A percentile compares a stretch with the other conserved stretches of the same genome.
These are phyloP conservation scores for Eleutherodactylus coqui DNA, from an alignment of 2,797 vertebrate species.

Conservation along the genomic window DNA sequence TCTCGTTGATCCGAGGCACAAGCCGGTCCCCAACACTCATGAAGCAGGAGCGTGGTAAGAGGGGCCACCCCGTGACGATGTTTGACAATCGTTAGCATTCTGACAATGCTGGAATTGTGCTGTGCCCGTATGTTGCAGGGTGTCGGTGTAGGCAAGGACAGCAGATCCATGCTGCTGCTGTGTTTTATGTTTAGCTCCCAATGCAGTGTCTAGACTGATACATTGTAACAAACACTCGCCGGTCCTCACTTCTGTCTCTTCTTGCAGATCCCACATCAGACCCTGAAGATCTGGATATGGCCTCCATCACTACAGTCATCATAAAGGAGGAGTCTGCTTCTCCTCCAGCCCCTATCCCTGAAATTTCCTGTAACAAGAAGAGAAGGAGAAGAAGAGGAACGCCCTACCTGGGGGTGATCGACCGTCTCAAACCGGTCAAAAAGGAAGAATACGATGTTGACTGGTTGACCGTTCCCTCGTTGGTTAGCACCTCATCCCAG, in stretches of 20 bases:
- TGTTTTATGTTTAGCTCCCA: neutral
- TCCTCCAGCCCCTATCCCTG: neutral
- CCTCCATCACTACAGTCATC: neutral
- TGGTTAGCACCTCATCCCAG: neutral
- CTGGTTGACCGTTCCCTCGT: too few relatives aligned
- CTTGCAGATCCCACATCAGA: neutral
- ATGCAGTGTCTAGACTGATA: neutral
- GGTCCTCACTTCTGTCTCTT: neutral
- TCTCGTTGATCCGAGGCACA: neutral
- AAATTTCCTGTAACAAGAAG: neutral
- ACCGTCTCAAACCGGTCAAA: neutral
- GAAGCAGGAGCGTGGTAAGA: slow-evolving; percentile 25
- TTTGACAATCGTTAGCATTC: too few relatives aligned
- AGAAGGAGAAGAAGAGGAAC: neutral
- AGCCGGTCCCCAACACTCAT: neutral
- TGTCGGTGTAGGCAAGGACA: too few relatives aligned
- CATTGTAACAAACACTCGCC: neutral
- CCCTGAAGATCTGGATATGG: neutral
- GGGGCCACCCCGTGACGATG: too few relatives aligned
- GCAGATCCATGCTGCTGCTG: too few relatives aligned
- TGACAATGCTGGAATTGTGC: too few relatives aligned
- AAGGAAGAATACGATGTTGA: neutral
- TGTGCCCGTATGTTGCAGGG: too few relatives aligned
- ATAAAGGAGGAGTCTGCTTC: slow-evolving; percentile 6
- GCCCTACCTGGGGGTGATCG: neutral